Base-by-base conservation (phyloP, 2,888 invertebrate species). In the Orthosia cruda region DNA sequence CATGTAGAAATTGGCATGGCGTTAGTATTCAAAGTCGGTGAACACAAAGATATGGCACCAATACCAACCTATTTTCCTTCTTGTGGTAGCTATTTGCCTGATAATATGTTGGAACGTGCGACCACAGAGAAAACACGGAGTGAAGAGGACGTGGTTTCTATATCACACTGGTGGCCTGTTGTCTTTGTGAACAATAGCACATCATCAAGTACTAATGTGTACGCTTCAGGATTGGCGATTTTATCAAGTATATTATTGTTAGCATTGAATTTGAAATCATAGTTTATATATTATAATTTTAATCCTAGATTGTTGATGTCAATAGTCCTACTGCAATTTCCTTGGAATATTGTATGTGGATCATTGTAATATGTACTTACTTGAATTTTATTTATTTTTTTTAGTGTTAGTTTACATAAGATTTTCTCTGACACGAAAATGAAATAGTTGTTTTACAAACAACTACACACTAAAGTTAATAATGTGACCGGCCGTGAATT, bases 1-100 rank as follows among this genome's bases (percentile, higher is more conserved):
- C 99, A 99, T 91, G 98, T 98, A 0, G 99, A 99, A 95, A 97
- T 99, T 15, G 99, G 99, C 13, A 99, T 99, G 99, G 98, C 98
- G 0, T 91, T 99, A 57, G 97, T 99, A 0, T 97, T 99, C 74
- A 98, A 99, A 94, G 98, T 99, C 0, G 99, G 99, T 0, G 98
- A 98, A 58, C 97, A 98, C 87, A 94, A 97, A 70, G 97, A 99
- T 77, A 98, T 99, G 97, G 93, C 97, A 0, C 97, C 98, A 0
- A 95, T 98, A 9, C 99, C 99, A 0, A 94, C 93, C 59, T 96
- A 97, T 88, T 99, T 99, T 88, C 99, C 99, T 0, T 97, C 96
- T 23, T 99, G 99, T 90, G 98, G 98, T 0, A 97, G 97, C 86
- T 98, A 97, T 89, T 93, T 97, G 87, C 97, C 97, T 0, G 96